Conservation (phyloP, 2,888 invertebrate genomes). For the Acrobasis repandana region DNA sequence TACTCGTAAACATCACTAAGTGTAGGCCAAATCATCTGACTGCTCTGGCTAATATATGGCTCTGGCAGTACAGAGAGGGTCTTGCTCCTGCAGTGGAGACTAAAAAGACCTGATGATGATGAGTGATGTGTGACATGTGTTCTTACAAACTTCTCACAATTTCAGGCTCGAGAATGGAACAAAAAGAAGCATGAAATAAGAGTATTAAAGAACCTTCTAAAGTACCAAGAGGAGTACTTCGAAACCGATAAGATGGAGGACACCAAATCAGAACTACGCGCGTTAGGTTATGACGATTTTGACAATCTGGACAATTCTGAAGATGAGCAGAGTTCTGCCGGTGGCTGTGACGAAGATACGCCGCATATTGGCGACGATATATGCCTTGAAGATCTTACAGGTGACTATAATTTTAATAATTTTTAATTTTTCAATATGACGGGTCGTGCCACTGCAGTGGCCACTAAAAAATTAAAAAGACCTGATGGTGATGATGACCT, state of each 20-base stretch:
- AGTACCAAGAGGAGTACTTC: conserved; percentile 80
- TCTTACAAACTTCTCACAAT: not conserved
- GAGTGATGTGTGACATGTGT: too few relatives aligned
- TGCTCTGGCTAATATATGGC: too few relatives aligned
- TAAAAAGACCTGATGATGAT: too few relatives aligned
- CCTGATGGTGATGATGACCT: too few relatives aligned
- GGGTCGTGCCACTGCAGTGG: too few relatives aligned
- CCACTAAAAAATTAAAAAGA: too few relatives aligned
- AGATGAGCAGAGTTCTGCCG: conserved; percentile 73
- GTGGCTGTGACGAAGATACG: conserved; percentile 80
- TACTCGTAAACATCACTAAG: too few relatives aligned
- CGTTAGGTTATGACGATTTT: conserved; percentile 66
- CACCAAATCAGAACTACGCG: conserved; percentile 75
- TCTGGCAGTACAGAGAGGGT: too few relatives aligned
- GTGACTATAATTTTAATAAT: conserved; percentile 48
- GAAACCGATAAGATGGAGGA: conserved; percentile 78
- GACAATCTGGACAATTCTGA: conserved; percentile 78
- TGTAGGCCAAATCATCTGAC: too few relatives aligned
- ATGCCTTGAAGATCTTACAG: conserved; percentile 88
- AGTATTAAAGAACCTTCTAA: conserved; percentile 79
- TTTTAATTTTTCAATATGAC: not conserved
- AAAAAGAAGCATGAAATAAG: conserved; percentile 83
- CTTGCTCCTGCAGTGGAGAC: too few relatives aligned
- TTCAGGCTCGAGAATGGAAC: conserved; percentile 77
- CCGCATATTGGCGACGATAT: conserved; percentile 87